Evolutionary conservation across 2,888 invertebrate species (phyloP).

Genomic region (Cantharis rustica): DNA sequence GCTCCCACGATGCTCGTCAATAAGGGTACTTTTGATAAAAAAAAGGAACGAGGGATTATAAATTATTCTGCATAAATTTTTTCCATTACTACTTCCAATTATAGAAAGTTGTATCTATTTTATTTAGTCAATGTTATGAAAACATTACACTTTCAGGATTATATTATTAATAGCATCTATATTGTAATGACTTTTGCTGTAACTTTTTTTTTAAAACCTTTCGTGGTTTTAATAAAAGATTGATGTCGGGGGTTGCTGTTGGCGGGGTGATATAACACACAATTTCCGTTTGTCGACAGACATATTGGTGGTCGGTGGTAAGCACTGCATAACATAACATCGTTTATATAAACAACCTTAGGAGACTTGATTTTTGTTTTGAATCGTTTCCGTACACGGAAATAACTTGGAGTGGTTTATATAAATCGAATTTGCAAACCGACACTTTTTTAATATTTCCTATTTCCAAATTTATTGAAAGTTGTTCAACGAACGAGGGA

Average conservation of each 20-base stretch:
- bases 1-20: slow-evolving; percentile 26
- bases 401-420: slow-evolving; percentile 8
- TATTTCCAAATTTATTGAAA: neutral
- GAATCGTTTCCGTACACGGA: slow-evolving; percentile 23
- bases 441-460: slow-evolving; percentile 3
- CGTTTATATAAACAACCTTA: slow-evolving; percentile 25
- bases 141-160: neutral
- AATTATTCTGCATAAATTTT: neutral
- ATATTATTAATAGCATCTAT: neutral
- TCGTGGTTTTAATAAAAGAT: slow-evolving; percentile 1
- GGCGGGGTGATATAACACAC: slow-evolving; percentile 22
- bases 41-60: slow-evolving; percentile 33
- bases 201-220: neutral
- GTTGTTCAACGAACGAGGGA: neutral
- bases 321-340: slow-evolving; percentile 17
- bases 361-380: slow-evolving; percentile 11
- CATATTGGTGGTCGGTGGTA: slow-evolving; percentile 26
- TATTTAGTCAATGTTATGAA: too few species aligned
- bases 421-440: slow-evolving; percentile 3
- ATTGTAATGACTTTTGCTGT: neutral
- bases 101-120: too few species aligned
- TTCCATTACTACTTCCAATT: too few species aligned
- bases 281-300: slow-evolving; percentile 28
- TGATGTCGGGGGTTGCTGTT: slow-evolving; percentile 11
- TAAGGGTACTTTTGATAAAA: slow-evolving; percentile 22